Evolutionary conservation across 1,140 invertebrate genomes (phyloP), one percentile per base, ranked within the genome.

Genomic region (Plectrocnemia conspersa): DNA sequence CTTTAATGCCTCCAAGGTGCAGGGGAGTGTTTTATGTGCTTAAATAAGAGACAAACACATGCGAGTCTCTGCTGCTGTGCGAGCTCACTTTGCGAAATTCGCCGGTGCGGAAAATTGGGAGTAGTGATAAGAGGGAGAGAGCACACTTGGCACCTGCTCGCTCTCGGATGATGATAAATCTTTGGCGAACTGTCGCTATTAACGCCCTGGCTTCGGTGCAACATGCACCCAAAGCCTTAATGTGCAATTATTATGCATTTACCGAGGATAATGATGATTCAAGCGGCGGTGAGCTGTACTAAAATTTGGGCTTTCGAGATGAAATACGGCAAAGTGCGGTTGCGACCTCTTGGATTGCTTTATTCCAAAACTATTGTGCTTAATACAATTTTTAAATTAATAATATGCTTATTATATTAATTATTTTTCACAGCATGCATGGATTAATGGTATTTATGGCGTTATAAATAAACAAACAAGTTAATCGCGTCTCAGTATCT

Each of bases 171-270:
- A 18, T 18, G 32, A 15, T 19, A 36, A 35, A 50, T 50, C 40
- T 35, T 50, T 38, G 18, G 47, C 33, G n/a, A 47, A 32, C 45
- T 32, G 45, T 47, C 22, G 27, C 40, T 50, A 50, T 50, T 50
- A 38, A 23, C 22, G 22, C 22, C 32, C 10, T 7, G 25, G 47
- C 29, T 35, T 50, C 33, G 47, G 47, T n/a, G 13, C 19, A 38
- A 50, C 47, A 50, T 50, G 47, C 33, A 33, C 47, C 40, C 21
- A 19, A 21, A 36, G 44, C 48, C 15, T 36, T 47, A 55, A 55
- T 55, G 35, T 25, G 53, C 44, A 55, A 55, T 55, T 55, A 55
- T 55, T 46, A 55, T 55, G 33, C 45, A 55, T 55, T 55, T 54
- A 54, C 42, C 19, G 13, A n/a, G n/a, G 33, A 50, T 50, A 50